Evolutionary conservation across 2,888 invertebrate genomes (phyloP), one percentile per base, ranked within the genome.

Genomic region (Andrena chrysosceles): DNA sequence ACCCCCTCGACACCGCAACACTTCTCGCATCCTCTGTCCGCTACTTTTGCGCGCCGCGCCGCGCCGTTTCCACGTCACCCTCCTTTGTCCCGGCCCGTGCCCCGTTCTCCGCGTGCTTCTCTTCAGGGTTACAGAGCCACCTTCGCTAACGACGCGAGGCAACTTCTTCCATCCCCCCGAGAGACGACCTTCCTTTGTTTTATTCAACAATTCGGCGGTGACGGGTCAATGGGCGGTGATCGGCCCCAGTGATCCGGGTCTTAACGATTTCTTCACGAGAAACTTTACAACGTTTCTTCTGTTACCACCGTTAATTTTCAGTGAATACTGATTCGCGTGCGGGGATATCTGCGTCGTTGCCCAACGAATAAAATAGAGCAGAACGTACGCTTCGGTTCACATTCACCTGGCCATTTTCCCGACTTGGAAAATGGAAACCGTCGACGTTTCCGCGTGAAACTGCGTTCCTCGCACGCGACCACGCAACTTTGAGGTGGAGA

Each of bases 401-500:
- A 49, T 77, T 64, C 77, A 67, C 59, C 62, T 69, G 70, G 49
- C n/a, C 52, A 35, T 56, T 49, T 75, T 75, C 77, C 71, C 52
- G 49, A 8, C 71, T 59, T 71, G 29, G 69, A 60, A 74, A 75
- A 64, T 74, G 75, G 79, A 79, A 79, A 79, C 75, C 42, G 56
- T 52, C 49, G 63, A 8, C 42, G 68, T 63, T 75, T 79, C 75
- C 75, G 75, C 66, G 56, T 35, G 69, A 64, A 69, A 64, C 62
- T 20, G 64, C 59, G 54, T 23, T 60, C 48, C 52, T 48, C 13
- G 31, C 33, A n/a, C 49, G 48, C 60, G 23, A 23, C 62, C 7
- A 52, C 26, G 20, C 16, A 6, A 59, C 35, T 52, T 69, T 31
- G 35, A n/a, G 49, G 8, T 31, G 60, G 31, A 20, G 20, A 74